Conservation (phyloP, 2,797 vertebrate species). For the Loris lydekkerianus region DNA sequence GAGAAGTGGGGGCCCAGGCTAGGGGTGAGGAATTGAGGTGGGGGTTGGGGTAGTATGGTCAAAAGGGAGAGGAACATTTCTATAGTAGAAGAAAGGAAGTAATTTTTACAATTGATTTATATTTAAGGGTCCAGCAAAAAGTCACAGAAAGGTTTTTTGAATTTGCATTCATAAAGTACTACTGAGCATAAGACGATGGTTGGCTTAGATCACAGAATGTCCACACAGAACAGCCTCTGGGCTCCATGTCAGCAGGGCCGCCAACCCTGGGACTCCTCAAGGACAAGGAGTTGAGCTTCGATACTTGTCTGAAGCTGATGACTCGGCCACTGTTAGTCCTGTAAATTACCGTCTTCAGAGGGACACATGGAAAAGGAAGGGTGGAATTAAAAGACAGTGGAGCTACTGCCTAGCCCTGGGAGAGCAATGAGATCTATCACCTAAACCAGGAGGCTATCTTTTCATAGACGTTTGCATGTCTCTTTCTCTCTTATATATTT, state of each 20-base stretch:
- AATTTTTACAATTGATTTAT: not conserved
- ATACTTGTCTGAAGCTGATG: not conserved
- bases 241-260: not conserved
- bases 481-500: not conserved
- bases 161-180: not conserved
- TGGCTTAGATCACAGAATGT: not conserved
- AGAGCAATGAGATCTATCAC: not conserved
- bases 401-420: not conserved
- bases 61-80: not conserved
- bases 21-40: not conserved
- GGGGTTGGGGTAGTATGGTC: fast-evolving
- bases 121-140: not conserved
- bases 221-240: not conserved
- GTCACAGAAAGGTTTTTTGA: not conserved
- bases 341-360: not conserved
- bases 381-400: not conserved
- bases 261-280: not conserved
- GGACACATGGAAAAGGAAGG: not conserved
- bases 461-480: not conserved
- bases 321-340: not conserved
- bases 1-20: not conserved
- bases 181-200: not conserved
- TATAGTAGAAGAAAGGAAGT: not conserved
- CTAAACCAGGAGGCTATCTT: not conserved
- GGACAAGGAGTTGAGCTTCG: not conserved